Evolutionary conservation across 2,888 invertebrate species (phyloP).

Genomic region (Andrena dorsata): DNA sequence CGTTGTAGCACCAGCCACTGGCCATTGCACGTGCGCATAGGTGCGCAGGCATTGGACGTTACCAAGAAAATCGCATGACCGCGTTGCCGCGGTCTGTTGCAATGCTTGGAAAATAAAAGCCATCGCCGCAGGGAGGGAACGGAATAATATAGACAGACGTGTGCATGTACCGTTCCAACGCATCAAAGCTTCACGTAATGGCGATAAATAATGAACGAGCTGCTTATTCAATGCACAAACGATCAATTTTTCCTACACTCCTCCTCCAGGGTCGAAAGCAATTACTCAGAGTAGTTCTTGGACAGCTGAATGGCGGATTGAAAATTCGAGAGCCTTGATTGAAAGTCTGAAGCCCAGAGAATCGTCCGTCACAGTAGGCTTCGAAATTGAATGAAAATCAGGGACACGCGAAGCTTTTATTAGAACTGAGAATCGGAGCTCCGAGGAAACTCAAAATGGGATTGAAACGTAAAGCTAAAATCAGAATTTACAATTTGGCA

Average conservation of each 20-base stretch:
- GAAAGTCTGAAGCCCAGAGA: background rate
- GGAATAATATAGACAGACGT: constrained; percentile 1
- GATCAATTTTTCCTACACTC: constrained; percentile 18
- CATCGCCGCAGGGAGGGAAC: constrained; percentile 8
- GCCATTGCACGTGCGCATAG: background rate
- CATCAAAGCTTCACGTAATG: background rate
- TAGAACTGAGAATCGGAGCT: background rate
- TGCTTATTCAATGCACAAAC: constrained; percentile 21
- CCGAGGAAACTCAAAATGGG: background rate
- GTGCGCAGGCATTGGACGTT: constrained; percentile 10
- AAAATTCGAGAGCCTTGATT: background rate
- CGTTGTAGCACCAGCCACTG: background rate
- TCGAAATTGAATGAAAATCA: background rate
- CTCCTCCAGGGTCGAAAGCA: background rate
- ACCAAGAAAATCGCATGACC: constrained; percentile 45
- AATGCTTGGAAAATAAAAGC: constrained; percentile 46
- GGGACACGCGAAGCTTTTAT: too few species aligned
- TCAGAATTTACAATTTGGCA: background rate
- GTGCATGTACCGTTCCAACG: background rate
- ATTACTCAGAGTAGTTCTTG: background rate
- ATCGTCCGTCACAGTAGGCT: background rate
- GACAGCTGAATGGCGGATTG: background rate
- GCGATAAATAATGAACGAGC: constrained; percentile 23
- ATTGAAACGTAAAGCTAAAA: background rate
- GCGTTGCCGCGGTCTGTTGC: constrained; percentile 38